These are phyloP conservation scores for Vanessa cardui DNA, from an alignment of 2,888 invertebrate species.

Conservation along the genomic window DNA sequence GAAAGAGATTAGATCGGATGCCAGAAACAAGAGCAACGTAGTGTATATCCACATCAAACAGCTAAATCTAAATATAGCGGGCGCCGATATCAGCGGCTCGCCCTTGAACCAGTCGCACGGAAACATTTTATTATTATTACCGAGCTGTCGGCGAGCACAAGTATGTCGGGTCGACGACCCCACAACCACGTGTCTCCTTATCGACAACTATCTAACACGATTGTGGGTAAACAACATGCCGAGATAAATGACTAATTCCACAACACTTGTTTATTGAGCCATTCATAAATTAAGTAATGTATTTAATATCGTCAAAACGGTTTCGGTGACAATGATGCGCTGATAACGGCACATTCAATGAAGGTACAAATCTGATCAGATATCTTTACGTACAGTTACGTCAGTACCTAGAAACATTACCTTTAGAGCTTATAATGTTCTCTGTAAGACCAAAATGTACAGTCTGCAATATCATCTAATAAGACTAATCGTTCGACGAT, in stretches of 20 bases:
- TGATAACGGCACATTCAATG: constrained; percentile 8
- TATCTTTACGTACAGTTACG: too few species aligned
- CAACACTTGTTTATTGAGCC: constrained; percentile 71
- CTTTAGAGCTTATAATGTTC: too few species aligned
- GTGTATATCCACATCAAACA: constrained; percentile 70
- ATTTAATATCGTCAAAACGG: constrained; percentile 57
- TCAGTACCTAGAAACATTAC: too few species aligned
- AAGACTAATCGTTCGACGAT: too few species aligned
- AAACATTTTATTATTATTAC: constrained; percentile 84
- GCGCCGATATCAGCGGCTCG: constrained; percentile 83
- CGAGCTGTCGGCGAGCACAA: constrained; percentile 82
- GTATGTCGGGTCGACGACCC: constrained; percentile 81
- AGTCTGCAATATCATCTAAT: too few species aligned
- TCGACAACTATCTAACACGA: constrained; percentile 83
- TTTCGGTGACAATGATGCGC: constrained; percentile 51
- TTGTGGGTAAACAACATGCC: constrained; percentile 80
- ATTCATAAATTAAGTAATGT: constrained; percentile 76
- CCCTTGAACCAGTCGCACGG: constrained; percentile 84
- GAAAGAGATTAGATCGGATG: constrained; percentile 25
- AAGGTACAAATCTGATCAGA: not conserved
- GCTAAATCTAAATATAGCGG: constrained; percentile 83
- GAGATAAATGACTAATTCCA: constrained; percentile 83
- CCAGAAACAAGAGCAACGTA: constrained; percentile 52
- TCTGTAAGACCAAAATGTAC: too few species aligned
- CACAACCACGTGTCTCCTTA: constrained; percentile 82